Evolutionary conservation across 1,140 invertebrate genomes (phyloP), one percentile per base, ranked within the genome.

Genomic region (Macrocentrus cingulum): DNA sequence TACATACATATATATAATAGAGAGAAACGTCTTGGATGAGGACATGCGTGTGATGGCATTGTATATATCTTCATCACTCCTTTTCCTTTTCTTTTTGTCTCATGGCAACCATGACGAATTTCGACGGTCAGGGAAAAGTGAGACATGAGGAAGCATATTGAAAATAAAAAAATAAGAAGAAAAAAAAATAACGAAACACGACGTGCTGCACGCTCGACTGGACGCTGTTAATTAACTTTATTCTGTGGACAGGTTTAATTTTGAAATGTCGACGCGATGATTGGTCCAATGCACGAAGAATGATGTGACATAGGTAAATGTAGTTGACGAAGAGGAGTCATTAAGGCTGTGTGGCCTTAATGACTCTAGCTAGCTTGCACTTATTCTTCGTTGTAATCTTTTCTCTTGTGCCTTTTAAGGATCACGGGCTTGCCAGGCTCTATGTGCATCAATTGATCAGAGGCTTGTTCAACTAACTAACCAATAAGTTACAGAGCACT

Each of bases 301-400:
- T 32, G 8, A 19, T 23, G 15, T 29, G 13, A 20, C 39, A 36
- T 13, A 36, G 53, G 53, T 44, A 37, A 44, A 44, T 34, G 39
- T 56, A 36, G 20, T 56, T 56, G 49, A 16, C 39, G 2, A 18
- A 34, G 49, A 59, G 46, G 51, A 48, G 52, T 59, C 52, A 59
- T 51, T 25, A 49, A 23, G 41, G 3, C 9, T 13, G 20, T 18
- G 50, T 44, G 44, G 48, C 49, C 48, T 59, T 59, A 59, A 59
- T 59, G 49, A 52, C 46, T 41, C 23, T 48, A 36, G 23, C 46
- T 15, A 37, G 56, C 48, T 29, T 59, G 39, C 52, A 54, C 22
- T 59, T 34, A 32, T 18, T 52, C 48, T 59, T 45, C 34, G 16
- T 59, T 51, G 7, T 45, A 45, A 41, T 46, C 13, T 51, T 41